phyloP scores from a whole-genome alignment of 2,888 invertebrate genomes.

The Unio pictorum region DNA sequence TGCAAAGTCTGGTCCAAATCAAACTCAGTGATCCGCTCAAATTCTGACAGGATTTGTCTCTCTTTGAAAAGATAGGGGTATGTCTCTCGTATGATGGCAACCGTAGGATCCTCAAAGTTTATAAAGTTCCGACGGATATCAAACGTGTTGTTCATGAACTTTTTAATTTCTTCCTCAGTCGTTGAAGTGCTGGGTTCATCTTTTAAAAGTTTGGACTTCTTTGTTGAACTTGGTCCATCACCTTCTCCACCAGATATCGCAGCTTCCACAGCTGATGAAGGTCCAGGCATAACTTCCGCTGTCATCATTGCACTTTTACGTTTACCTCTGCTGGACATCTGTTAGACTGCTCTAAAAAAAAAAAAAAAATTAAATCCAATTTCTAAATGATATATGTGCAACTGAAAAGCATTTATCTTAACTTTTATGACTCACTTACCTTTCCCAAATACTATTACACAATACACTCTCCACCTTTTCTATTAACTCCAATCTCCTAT shows the following conservation, averaged over 20 bases:
- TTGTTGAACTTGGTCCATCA: slow-evolving; percentile 28
- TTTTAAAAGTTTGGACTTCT: slow-evolving; percentile 27
- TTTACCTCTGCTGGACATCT: slow-evolving; percentile 50
- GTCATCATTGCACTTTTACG: slow-evolving; percentile 58
- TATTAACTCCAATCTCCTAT: too few species aligned
- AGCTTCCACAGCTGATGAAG: slow-evolving; percentile 47
- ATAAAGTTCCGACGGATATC: slow-evolving; percentile 59
- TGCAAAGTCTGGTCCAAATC: slow-evolving; percentile 64
- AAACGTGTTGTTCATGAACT: slow-evolving; percentile 61
- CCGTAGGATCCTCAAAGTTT: slow-evolving; percentile 59
- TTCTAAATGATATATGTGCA: too few species aligned
- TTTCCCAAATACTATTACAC: too few species aligned
- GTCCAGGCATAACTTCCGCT: slow-evolving; percentile 54
- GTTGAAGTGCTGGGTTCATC: slow-evolving; percentile 31
- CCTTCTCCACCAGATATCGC: slow-evolving; percentile 29
- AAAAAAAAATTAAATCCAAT: too few species aligned
- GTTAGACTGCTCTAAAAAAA: too few species aligned
- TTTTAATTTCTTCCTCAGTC: slow-evolving; percentile 53
- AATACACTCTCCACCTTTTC: too few species aligned
- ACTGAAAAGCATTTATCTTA: too few species aligned
- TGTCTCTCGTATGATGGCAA: slow-evolving; percentile 54
- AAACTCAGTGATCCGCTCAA: slow-evolving; percentile 59
- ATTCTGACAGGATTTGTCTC: slow-evolving; percentile 59
- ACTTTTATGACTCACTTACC: too few species aligned
- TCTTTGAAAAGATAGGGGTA: slow-evolving; percentile 61